Evolutionary conservation across 2,113 vertebrate genomes (phyloP), one percentile per base, ranked within the genome.

Genomic region (Hippocampus guttulatus): DNA sequence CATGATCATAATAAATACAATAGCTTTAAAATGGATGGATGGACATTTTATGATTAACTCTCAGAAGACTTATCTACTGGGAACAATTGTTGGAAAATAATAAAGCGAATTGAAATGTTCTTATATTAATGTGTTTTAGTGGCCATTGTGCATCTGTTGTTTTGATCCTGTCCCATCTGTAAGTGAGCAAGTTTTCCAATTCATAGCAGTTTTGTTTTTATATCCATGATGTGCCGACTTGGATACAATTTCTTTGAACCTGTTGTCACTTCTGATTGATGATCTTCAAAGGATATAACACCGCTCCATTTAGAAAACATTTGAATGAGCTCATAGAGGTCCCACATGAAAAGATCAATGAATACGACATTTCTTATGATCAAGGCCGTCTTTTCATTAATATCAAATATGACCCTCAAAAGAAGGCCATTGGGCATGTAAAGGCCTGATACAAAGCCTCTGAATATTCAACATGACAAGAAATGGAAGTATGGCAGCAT

Each of bases 111-210:
- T 71, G 68, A 69, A 73, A 55, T 68, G 69, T 67, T 47, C 68
- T 69, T 62, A 78, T 81, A 58, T 69, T 70, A 77, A 76, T 81
- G 71, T 51, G 52, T 47, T 85, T 81, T 70, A 81, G 72, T 52
- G 49, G 61, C 68, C 75, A 77, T 79, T 74, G 67, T 51, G 64
- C 74, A 75, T 73, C 83, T 81, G 72, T 73, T 81, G 66, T 84
- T 84, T 75, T 75, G 71, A 67, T 79, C 52, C 25, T 7, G 18
- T 33, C 25, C 58, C 16, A 61, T 12, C 58, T 30, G 27, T 33
- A 61, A 33, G 15, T 18, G 58, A 20, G 25, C 8, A 30, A 30
- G 27, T 61, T 61, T 61, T 61, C 27, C 58, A 8, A 33, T 61
- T 61, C 15, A 7, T 18, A 61, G 14, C 25, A 67, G 66, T 74